Evolutionary conservation across 2,888 invertebrate species (phyloP).

Genomic region (Catotricha subobsoleta): DNA sequence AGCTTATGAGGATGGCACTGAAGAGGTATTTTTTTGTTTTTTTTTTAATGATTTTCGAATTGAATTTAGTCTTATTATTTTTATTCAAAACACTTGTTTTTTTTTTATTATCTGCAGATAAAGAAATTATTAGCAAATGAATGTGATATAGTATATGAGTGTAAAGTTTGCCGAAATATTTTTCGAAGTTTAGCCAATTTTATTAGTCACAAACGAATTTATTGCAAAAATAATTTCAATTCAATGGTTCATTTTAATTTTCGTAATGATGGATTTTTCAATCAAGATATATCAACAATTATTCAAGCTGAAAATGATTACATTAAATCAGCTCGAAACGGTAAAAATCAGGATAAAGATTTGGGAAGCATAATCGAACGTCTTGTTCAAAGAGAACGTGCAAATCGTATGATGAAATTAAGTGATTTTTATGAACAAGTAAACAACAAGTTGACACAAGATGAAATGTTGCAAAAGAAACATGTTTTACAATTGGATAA

Average conservation of each 20-base stretch:
- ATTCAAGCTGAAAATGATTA: constrained; percentile 30
- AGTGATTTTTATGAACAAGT: constrained; percentile 18
- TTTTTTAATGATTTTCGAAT: not conserved
- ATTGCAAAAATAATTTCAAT: constrained; percentile 46
- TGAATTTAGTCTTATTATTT: constrained; percentile 2
- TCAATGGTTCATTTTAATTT: constrained; percentile 31
- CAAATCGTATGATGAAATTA: constrained; percentile 14
- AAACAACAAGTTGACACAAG: constrained; percentile 15
- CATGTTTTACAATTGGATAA: constrained; percentile 22
- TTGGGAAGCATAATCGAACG: constrained; percentile 38
- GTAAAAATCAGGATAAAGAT: constrained; percentile 30
- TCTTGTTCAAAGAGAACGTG: constrained; percentile 26
- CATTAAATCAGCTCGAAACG: constrained; percentile 19
- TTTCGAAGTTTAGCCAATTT: constrained; percentile 78
- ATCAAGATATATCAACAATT: constrained; percentile 32
- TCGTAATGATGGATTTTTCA: constrained; percentile 26
- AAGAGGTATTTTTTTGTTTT: constrained; percentile 37
- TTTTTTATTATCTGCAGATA: constrained; percentile 36
- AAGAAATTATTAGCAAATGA: constrained; percentile 57
- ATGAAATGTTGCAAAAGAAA: constrained; percentile 14
- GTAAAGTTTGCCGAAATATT: constrained; percentile 68
- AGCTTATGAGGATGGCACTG: constrained; percentile 55
- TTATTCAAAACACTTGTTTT: constrained; percentile 8
- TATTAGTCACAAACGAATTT: constrained; percentile 72
- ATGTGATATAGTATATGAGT: constrained; percentile 79